Base-by-base conservation (phyloP, 2,888 invertebrate genomes). In the Melitaea athalia region DNA sequence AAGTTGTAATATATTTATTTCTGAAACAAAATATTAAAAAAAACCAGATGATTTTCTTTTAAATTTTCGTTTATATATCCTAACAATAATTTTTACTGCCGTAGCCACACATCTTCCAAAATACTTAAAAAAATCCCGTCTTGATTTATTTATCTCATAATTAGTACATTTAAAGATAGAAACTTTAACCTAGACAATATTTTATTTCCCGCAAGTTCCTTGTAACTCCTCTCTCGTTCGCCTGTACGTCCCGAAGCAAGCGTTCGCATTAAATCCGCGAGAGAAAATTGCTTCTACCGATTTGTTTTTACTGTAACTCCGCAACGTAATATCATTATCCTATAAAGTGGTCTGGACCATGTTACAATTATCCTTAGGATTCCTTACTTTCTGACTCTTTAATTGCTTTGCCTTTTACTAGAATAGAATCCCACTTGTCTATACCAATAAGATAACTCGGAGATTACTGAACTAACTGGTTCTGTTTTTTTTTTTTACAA, bases 251-350 rank as follows among this genome's bases (percentile, higher is more conserved):
- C 69, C 64, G 72, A 74, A 75, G 67, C 62, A 47, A 59, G 74
- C 74, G 75, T 76, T 74, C 73, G 70, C 77, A 76, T 78, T 79
- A 80, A 80, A 79, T 79, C 77, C 78, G 76, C 82, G 81, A 75
- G 80, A 87, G 88, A 83, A 88, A 89, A 89, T 90, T 86, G 88
- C 86, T 84, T 85, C 76, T 81, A 75, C 73, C 88, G 84, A 86
- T 89, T 89, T 88, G 85, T 82, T 85, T 82, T 81, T 64, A 72
- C 79, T 79, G 79, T 74, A 71, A 72, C 69, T 64, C 45, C 63
- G 63, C 63, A 55, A 60, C 57, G 57, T 71, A 71, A 71, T 71
- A 69, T 69, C 69, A 71, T 71, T 71, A 71, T 60, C 66, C 71
- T 71, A 64, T 69, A 66, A 71, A 68, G 71, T 66, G 68, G 68